phyloP scores from a whole-genome alignment of 2,888 invertebrate species.

The Oxyteleia sp. region DNA sequence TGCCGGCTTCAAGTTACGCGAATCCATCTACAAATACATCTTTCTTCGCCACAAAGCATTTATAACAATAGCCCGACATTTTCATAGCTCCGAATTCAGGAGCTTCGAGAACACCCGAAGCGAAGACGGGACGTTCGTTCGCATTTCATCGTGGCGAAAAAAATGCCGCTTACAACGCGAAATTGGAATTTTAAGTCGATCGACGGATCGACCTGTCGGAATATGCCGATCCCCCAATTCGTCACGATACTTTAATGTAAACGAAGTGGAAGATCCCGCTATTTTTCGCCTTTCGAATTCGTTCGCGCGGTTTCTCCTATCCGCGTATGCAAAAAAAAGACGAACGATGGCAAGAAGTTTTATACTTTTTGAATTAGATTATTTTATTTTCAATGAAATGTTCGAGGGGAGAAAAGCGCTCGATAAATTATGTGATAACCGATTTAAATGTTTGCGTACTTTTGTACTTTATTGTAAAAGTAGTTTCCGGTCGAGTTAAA shows the following conservation, averaged over 20 bases:
- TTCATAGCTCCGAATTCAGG: background rate
- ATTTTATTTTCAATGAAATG: too few species aligned
- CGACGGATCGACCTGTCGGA: slow-evolving; percentile 75
- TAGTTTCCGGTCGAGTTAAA: too few species aligned
- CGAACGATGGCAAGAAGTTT: background rate
- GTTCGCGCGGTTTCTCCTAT: background rate
- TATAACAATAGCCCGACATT: slow-evolving; percentile 10
- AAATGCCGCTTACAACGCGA: slow-evolving; percentile 40
- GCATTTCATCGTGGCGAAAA: slow-evolving; percentile 20
- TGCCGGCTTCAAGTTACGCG: background rate
- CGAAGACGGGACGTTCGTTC: slow-evolving; percentile 20
- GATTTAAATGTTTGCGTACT: too few species aligned
- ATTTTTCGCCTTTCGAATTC: slow-evolving; percentile 70
- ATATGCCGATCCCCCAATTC: slow-evolving; percentile 75
- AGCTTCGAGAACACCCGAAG: background rate
- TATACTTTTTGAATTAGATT: background rate
- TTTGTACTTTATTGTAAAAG: too few species aligned
- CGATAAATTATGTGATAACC: too few species aligned
- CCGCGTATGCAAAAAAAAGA: background rate
- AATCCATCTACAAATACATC: slow-evolving; percentile 2
- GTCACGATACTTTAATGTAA: slow-evolving; percentile 71
- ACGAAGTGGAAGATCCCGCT: slow-evolving; percentile 73
- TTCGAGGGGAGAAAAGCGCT: too few species aligned
- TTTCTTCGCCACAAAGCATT: slow-evolving; percentile 11
- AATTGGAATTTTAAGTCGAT: slow-evolving; percentile 75